These are phyloP conservation scores for Gnathonemus longibarbis DNA, from an alignment of 2,113 vertebrate species.

Conservation along the genomic window DNA sequence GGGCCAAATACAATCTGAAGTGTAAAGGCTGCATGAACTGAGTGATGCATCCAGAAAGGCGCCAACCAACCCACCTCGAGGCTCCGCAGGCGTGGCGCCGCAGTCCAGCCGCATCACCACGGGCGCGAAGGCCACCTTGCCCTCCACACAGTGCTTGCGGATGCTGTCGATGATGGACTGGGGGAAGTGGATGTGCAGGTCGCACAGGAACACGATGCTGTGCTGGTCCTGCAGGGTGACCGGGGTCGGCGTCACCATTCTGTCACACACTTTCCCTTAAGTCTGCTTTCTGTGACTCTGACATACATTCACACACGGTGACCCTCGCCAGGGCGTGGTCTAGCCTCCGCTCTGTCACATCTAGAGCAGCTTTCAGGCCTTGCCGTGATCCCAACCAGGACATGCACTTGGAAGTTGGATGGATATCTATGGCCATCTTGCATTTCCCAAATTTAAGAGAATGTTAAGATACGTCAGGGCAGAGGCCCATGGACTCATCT, in stretches of 20 bases:
- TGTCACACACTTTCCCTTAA: background rate
- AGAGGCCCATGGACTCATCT: background rate
- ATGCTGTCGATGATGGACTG: constrained; percentile 59
- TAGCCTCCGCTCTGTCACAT: background rate
- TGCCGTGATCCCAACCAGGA: background rate
- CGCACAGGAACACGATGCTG: constrained; percentile 75
- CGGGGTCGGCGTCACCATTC: background rate
- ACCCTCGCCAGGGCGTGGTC: background rate
- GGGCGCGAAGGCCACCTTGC: constrained; percentile 73
- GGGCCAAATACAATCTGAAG: background rate
- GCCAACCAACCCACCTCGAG: constrained; percentile 25
- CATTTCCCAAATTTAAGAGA: constrained; percentile 1
- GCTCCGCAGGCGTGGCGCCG: constrained; percentile 59
- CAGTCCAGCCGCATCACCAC: constrained; percentile 73
- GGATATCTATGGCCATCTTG: background rate
- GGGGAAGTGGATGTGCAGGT: constrained; percentile 76
- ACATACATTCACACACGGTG: background rate
- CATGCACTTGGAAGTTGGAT: background rate
- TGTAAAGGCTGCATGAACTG: background rate
- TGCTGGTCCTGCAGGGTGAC: constrained; percentile 59
- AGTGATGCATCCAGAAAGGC: background rate
- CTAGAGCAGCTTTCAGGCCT: background rate
- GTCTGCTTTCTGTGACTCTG: background rate
- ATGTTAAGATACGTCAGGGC: background rate
- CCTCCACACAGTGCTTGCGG: constrained; percentile 72